phyloP scores from a whole-genome alignment of 2,888 invertebrate species.

The Ceraclea dissimilis region DNA sequence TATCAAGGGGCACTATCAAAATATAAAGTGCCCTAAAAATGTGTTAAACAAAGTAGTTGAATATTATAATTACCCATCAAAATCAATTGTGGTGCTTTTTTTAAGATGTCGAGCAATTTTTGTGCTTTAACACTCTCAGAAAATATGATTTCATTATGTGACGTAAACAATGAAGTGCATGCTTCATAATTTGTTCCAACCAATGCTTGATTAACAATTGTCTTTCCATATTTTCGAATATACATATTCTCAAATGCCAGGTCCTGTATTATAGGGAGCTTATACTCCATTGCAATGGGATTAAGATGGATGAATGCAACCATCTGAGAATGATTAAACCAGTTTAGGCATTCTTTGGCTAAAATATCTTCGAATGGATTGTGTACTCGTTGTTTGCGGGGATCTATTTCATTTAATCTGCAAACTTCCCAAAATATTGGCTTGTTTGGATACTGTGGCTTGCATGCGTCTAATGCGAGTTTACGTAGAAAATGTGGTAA shows the following conservation, averaged over 20 bases:
- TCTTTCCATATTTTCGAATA: slow-evolving; percentile 57
- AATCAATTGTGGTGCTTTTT: slow-evolving; percentile 62
- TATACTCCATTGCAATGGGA: slow-evolving; percentile 57
- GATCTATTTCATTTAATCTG: slow-evolving; percentile 29
- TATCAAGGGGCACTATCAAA: background rate
- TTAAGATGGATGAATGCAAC: slow-evolving; percentile 66
- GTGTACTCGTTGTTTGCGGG: slow-evolving; percentile 33
- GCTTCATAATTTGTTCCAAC: slow-evolving; percentile 60
- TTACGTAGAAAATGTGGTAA: slow-evolving; percentile 64
- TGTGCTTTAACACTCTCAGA: slow-evolving; percentile 56
- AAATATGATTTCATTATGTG: slow-evolving; percentile 61
- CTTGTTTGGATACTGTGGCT: slow-evolving; percentile 53
- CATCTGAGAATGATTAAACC: slow-evolving; percentile 65
- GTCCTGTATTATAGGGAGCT: slow-evolving; percentile 54
- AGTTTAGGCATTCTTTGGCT: slow-evolving; percentile 61
- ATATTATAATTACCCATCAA: slow-evolving; percentile 52
- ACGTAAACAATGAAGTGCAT: slow-evolving; percentile 55
- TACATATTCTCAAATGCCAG: slow-evolving; percentile 63
- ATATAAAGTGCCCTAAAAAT: too few relatives aligned
- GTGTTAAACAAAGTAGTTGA: too few relatives aligned
- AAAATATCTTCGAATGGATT: slow-evolving; percentile 68
- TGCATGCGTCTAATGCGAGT: slow-evolving; percentile 54
- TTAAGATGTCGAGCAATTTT: slow-evolving; percentile 56
- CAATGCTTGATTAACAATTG: slow-evolving; percentile 59
- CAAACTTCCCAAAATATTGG: slow-evolving; percentile 47